phyloP scores from a whole-genome alignment of 2,113 vertebrate species.

The Ondatra zibethicus region DNA sequence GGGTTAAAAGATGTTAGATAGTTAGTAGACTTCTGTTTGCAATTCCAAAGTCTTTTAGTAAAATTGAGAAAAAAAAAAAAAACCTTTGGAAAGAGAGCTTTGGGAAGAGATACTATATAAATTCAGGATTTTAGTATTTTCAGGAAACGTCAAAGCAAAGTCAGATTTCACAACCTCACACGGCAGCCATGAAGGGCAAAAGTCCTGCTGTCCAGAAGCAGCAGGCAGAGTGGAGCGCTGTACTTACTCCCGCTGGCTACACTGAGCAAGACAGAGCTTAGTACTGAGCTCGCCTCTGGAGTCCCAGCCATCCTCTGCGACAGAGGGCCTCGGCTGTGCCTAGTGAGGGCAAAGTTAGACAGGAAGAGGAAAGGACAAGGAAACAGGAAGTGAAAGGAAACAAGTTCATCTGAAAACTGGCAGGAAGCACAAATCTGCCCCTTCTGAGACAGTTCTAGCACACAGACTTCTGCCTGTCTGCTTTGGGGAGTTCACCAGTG shows the following conservation, averaged over 20 bases:
- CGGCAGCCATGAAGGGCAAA: slow-evolving; percentile 68
- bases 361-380: slow-evolving; percentile 35
- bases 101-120: not conserved
- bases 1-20: slow-evolving; percentile 59
- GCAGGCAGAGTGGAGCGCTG: slow-evolving; percentile 80
- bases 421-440: not conserved
- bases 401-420: slow-evolving; percentile 65
- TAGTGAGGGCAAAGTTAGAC: slow-evolving; percentile 74
- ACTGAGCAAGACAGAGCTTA: slow-evolving; percentile 85
- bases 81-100: not conserved
- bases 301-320: slow-evolving; percentile 81
- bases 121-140: slow-evolving; percentile 50
- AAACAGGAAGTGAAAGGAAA: slow-evolving; percentile 79
- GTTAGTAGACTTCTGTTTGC: slow-evolving; percentile 64
- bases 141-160: not conserved
- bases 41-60: slow-evolving; percentile 60
- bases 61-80: not conserved
- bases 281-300: slow-evolving; percentile 86
- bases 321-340: slow-evolving; percentile 84
- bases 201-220: slow-evolving; percentile 57
- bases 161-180: slow-evolving; percentile 14
- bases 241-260: slow-evolving; percentile 90
- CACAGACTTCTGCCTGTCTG: not conserved
- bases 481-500: not conserved
- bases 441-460: not conserved